These are phyloP conservation scores for Alloscopus bannaensis DNA, from an alignment of 2,888 invertebrate genomes.

Conservation along the genomic window DNA sequence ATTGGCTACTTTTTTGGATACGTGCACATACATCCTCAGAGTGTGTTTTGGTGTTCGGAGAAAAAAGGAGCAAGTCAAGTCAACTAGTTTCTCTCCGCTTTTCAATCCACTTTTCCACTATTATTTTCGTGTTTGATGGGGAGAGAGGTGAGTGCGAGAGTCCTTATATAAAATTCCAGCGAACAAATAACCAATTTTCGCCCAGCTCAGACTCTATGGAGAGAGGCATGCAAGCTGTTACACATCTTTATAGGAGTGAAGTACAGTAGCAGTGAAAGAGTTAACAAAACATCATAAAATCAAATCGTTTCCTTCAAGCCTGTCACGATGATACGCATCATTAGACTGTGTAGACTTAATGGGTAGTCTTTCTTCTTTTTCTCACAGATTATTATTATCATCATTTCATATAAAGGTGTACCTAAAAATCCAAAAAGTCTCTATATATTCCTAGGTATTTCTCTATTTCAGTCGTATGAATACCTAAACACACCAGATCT, in stretches of 20 bases:
- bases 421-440: too few relatives aligned
- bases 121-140: neutral
- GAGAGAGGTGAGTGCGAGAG: neutral
- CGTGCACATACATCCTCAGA: constrained; percentile 4
- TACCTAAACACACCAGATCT: too few relatives aligned
- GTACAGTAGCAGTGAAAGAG: constrained; percentile 59
- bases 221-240: constrained; percentile 48
- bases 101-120: constrained; percentile 16
- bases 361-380: constrained; percentile 51
- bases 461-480: too few relatives aligned
- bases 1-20: constrained; percentile 50
- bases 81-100: constrained; percentile 18
- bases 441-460: too few relatives aligned
- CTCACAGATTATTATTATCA: constrained; percentile 47
- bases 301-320: constrained; percentile 56
- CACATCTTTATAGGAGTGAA: constrained; percentile 13
- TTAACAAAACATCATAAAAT: constrained; percentile 58
- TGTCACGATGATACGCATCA: constrained; percentile 62
- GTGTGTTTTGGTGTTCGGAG: constrained; percentile 20
- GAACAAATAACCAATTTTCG: constrained; percentile 34
- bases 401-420: too few relatives aligned
- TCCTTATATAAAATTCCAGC: constrained; percentile 24
- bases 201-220: neutral
- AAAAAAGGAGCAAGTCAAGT: constrained; percentile 33
- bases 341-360: constrained; percentile 55